phyloP scores from a whole-genome alignment of 2,113 vertebrate genomes.

The Callipepla californica region DNA sequence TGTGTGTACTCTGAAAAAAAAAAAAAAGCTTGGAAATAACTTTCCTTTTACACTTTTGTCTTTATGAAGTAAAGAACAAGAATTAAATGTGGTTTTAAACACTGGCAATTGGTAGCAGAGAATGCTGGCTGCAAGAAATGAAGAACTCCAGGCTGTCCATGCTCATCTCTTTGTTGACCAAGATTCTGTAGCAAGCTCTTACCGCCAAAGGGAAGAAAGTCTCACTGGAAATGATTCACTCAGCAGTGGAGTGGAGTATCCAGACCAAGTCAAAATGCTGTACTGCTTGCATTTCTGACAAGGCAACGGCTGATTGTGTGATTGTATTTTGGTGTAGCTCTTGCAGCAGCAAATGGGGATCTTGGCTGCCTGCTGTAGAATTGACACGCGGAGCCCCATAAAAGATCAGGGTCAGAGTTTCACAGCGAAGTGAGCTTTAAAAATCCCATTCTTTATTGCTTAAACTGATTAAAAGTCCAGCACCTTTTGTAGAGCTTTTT shows the following conservation, averaged over 20 bases:
- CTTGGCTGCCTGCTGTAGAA: neutral
- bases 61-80: neutral
- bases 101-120: neutral
- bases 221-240: neutral
- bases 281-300: neutral
- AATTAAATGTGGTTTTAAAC: neutral
- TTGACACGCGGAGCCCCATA: neutral
- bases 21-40: neutral
- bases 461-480: neutral
- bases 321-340: neutral
- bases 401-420: neutral
- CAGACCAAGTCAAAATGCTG: neutral
- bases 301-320: neutral
- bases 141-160: neutral
- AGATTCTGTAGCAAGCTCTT: neutral
- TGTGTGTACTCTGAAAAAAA: neutral
- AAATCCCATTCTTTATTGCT: neutral
- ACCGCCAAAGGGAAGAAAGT: neutral
- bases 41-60: neutral
- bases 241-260: neutral
- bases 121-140: neutral
- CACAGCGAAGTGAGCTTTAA: neutral
- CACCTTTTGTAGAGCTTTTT: neutral
- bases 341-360: rapidly evolving
- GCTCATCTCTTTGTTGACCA: neutral